These are phyloP conservation scores for Phengaris arion DNA, from an alignment of 2,888 invertebrate genomes.

Conservation along the genomic window DNA sequence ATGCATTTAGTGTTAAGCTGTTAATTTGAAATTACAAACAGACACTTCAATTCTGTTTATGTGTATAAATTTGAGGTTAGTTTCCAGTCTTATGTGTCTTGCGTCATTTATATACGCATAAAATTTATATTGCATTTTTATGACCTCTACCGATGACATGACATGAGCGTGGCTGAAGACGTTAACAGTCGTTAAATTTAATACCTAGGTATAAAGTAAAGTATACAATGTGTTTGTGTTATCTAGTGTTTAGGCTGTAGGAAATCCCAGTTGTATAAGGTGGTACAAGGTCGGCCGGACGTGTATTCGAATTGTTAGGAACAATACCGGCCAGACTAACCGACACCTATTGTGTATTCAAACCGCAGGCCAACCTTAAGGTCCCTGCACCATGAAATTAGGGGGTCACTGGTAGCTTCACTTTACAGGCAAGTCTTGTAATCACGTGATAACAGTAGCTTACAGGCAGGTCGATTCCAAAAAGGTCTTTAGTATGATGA, in stretches of 20 bases:
- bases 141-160: neutral
- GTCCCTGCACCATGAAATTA: constrained; percentile 8
- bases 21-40: too few relatives aligned
- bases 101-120: too few relatives aligned
- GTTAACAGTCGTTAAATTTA: neutral
- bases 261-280: constrained; percentile 21
- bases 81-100: too few relatives aligned
- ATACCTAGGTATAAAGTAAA: constrained; percentile 15
- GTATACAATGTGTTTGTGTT: neutral
- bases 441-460: too few relatives aligned
- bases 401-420: neutral
- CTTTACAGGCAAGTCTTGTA: too few relatives aligned
- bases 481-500: too few relatives aligned
- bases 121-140: neutral
- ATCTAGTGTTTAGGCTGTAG: constrained; percentile 5
- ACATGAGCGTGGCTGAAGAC: neutral
- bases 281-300: constrained; percentile 23
- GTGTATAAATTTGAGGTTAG: too few relatives aligned
- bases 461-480: too few relatives aligned
- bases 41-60: too few relatives aligned
- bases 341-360: constrained; percentile 1
- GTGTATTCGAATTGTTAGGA: constrained; percentile 13
- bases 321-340: neutral
- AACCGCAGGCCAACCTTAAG: constrained; percentile 14
- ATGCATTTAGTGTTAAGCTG: too few relatives aligned